These are phyloP conservation scores for Brachymystax lenok DNA, from an alignment of 2,797 vertebrate species.

Conservation along the genomic window DNA sequence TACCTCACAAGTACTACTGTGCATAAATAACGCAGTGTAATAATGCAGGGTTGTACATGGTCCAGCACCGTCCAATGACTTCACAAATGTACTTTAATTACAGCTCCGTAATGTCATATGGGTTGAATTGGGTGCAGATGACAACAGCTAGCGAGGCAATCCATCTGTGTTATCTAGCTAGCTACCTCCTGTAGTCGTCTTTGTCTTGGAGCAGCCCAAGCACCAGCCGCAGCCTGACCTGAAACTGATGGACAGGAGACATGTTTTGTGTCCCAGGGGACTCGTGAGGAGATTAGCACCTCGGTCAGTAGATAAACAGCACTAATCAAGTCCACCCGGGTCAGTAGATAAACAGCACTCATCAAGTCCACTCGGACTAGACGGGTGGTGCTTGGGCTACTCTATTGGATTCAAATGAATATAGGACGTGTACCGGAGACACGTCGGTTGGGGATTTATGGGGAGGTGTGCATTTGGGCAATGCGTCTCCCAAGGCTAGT, in stretches of 20 bases:
- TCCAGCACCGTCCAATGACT: conserved; percentile 1
- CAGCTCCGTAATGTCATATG: conserved; percentile 26
- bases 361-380: no score
- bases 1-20: neutral
- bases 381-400: no score
- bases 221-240: conserved; percentile 22
- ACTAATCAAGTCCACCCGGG: conserved; percentile 17
- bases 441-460: no score
- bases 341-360: no score
- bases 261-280: conserved; percentile 46
- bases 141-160: neutral
- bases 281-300: conserved; percentile 62
- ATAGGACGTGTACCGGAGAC: no score
- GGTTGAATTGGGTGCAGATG: neutral
- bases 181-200: neutral
- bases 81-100: conserved; percentile 41
- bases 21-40: conserved; percentile 9
- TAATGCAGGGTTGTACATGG: conserved; percentile 13
- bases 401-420: no score
- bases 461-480: no score
- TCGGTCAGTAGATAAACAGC: conserved; percentile 58
- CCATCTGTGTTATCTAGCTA: neutral
- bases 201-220: neutral
- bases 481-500: no score
- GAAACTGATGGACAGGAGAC: conserved; percentile 28